Evolutionary conservation across 2,888 invertebrate species (phyloP).

Genomic region (Netelia virgata): DNA sequence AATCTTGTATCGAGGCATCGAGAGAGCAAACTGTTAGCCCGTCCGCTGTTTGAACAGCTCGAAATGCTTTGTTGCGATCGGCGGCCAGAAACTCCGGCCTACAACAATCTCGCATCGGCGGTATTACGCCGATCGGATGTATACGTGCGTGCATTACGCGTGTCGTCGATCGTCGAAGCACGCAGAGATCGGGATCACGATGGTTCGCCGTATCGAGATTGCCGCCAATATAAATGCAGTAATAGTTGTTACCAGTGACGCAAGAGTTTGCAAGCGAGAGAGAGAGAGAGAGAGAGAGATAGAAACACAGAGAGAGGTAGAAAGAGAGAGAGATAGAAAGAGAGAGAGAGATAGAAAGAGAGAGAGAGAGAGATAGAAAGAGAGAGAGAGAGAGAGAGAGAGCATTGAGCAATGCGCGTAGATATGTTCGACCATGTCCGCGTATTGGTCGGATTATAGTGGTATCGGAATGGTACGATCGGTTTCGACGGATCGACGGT

Average conservation of each 20-base stretch:
- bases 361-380: neutral
- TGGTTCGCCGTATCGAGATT: neutral
- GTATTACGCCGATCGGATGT: constrained; percentile 38
- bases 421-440: too few relatives aligned
- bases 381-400: neutral
- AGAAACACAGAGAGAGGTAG: neutral
- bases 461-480: neutral
- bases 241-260: constrained; percentile 1
- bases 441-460: neutral
- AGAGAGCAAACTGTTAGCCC: too few relatives aligned
- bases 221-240: constrained; percentile 6
- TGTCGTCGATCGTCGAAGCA: constrained; percentile 36
- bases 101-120: constrained; percentile 32
- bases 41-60: too few relatives aligned
- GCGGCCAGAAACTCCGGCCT: neutral
- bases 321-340: neutral
- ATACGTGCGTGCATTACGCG: neutral
- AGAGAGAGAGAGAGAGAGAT: neutral
- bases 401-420: too few relatives aligned
- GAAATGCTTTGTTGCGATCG: too few relatives aligned
- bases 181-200: neutral
- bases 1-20: too few relatives aligned
- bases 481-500: neutral
- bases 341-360: neutral
- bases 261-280: too few relatives aligned